A percentile compares a stretch with the other conserved stretches of the same genome.
Evolutionary conservation across 2,888 invertebrate species (phyloP).

Genomic region (Drosophila barbarae): DNA sequence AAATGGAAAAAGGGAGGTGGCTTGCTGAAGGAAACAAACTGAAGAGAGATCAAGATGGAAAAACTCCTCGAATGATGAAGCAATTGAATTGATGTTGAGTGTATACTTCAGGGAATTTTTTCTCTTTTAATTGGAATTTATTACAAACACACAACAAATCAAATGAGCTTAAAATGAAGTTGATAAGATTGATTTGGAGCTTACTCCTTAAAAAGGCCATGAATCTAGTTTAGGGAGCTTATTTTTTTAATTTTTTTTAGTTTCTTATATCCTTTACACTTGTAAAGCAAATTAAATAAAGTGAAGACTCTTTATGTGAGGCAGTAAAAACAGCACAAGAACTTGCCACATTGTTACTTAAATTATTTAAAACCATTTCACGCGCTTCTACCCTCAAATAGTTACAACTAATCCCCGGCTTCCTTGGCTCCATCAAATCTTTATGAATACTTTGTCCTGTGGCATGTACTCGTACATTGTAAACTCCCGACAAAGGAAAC

Average conservation of each 20-base stretch:
- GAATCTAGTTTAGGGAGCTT: not conserved
- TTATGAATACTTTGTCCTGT: conserved; percentile 30
- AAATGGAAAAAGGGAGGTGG: conserved; percentile 4
- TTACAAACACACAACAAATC: not conserved
- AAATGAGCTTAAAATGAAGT: conserved; percentile 8
- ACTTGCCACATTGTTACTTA: not conserved
- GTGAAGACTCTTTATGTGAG: not conserved
- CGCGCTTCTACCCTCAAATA: not conserved
- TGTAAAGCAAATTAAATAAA: not conserved
- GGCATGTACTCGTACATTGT: conserved; percentile 22
- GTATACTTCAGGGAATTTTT: not conserved
- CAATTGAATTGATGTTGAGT: conserved; percentile 18
- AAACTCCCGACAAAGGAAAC: conserved; percentile 7
- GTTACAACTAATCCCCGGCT: conserved; percentile 23
- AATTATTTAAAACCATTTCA: conserved; percentile 25
- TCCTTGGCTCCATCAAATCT: conserved; percentile 29
- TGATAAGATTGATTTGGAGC: conserved; percentile 6
- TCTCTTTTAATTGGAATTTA: conserved; percentile 22
- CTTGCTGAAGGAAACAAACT: conserved; percentile 13
- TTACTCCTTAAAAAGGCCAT: not conserved
- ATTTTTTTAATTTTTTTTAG: not conserved
- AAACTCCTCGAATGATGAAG: conserved; percentile 9
- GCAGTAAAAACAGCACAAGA: not conserved
- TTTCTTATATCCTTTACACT: not conserved
- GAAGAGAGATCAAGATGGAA: conserved; percentile 6